These are phyloP conservation scores for Ligdia adustata DNA, from an alignment of 2,888 invertebrate genomes.

Conservation along the genomic window DNA sequence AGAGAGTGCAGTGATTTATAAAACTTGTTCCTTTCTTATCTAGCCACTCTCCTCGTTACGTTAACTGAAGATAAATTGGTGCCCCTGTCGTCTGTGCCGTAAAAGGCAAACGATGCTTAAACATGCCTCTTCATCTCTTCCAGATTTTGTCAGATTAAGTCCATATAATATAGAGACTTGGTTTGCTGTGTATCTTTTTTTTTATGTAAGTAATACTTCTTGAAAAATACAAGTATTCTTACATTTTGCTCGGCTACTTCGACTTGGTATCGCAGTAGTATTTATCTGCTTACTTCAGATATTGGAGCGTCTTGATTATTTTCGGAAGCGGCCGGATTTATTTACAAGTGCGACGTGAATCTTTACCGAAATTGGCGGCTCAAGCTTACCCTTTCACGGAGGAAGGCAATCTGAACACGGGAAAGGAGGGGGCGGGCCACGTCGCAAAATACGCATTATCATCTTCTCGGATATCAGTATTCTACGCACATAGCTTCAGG, in stretches of 20 bases:
- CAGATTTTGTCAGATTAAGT: no score
- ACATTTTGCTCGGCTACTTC: not conserved
- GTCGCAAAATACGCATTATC: constrained; percentile 46
- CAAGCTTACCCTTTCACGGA: constrained; percentile 39
- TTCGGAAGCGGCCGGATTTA: constrained; percentile 27
- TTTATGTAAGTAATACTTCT: no score
- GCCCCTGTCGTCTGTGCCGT: constrained; percentile 16
- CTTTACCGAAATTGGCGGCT: constrained; percentile 35
- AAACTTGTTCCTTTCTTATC: constrained; percentile 24
- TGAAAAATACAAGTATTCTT: no score
- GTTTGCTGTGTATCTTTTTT: constrained; percentile 2
- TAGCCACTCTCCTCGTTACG: constrained; percentile 15
- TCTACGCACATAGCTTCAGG: constrained; percentile 35
- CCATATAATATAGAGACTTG: no score
- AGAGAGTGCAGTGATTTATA: constrained; percentile 31
- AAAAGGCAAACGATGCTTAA: constrained; percentile 15
- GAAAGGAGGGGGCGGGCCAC: constrained; percentile 48
- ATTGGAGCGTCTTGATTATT: constrained; percentile 23
- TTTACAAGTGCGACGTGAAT: constrained; percentile 25
- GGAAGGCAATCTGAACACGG: constrained; percentile 19
- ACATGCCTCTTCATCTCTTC: not conserved
- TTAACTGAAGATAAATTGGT: constrained; percentile 24
- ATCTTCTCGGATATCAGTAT: constrained; percentile 34
- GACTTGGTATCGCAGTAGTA: constrained; percentile 16
- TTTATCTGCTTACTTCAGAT: constrained; percentile 19